Evolutionary conservation across 1,140 invertebrate genomes (phyloP), one percentile per base, ranked within the genome.

Genomic region (Episyrphus balteatus): DNA sequence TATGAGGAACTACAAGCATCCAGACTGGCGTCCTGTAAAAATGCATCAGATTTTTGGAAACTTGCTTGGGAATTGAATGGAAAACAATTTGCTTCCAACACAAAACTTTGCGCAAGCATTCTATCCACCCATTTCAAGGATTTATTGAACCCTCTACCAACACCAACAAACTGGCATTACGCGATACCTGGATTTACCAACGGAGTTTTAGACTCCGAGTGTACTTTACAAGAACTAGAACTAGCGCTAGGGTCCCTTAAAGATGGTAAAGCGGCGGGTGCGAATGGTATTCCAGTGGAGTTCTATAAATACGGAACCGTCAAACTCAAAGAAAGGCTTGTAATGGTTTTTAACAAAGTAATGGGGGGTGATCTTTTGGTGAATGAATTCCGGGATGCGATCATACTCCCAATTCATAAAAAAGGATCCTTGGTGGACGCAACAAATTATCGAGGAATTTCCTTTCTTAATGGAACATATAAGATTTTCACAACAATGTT

Each of bases 401-500:
- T 15, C 5, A n/a, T 41, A 3, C 5, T 12, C 40, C 40, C 19
- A 8, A 53, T 12, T 41, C 48, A 32, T 58, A 62, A 47, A 59
- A 60, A n/a, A 53, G 59, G 58, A 11, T 53, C 55, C 45, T 7
- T 12, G 32, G 15, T 13, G 0, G 39, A 54, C 15, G 57, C 54
- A 8, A n/a, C 7, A 10, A 62, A 61, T 33, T 62, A 55, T 32
- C 19, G 56, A 31, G 52, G 45, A 2, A 53, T 60, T 1, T 44
- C 58, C 2, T 15, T 59, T 3, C 19, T 56, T 1, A 55, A 59
- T 36, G 26, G 40, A 5, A 37, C 46, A 1, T 32, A 48, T 5
- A 61, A 61, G 49, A 36, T 58, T 7, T 59, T 59, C 15, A 55
- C 53, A 8, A 26, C 40, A 17, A 45, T 59, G 13, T 11, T 60